Conservation (phyloP, 2,888 invertebrate species). For the Ormyrus rosae region DNA sequence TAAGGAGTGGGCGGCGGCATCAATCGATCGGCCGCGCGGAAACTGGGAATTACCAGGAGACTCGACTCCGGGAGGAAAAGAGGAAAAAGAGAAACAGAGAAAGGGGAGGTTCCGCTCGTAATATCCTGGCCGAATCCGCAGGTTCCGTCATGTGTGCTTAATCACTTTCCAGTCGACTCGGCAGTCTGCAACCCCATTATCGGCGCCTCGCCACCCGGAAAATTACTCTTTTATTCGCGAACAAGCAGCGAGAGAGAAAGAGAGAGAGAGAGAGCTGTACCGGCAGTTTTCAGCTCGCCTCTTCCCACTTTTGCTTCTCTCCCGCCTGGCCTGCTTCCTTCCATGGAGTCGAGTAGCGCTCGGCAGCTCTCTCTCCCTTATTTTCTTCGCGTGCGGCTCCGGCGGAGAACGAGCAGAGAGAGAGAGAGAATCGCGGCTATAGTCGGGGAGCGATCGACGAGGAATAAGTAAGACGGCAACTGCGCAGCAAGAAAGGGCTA, state of each 20-base stretch:
- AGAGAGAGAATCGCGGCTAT: too few relatives aligned
- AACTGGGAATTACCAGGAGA: background rate
- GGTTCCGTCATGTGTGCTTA: conserved; percentile 75
- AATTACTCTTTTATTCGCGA: conserved; percentile 75
- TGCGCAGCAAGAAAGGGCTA: conserved; percentile 30
- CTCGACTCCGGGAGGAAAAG: background rate
- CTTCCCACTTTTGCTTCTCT: conserved; percentile 56
- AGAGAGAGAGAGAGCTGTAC: conserved; percentile 57
- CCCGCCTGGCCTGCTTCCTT: conserved; percentile 35
- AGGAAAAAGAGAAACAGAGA: conserved; percentile 30
- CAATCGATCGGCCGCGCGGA: conserved; percentile 5
- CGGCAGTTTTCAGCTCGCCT: conserved; percentile 55
- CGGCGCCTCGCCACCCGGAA: conserved; percentile 75
- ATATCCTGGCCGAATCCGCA: conserved; percentile 74
- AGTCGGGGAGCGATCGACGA: conserved; percentile 28
- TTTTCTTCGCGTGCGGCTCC: conserved; percentile 34
- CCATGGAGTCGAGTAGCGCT: background rate
- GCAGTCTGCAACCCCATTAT: conserved; percentile 75
- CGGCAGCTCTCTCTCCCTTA: conserved; percentile 39
- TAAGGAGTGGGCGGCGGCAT: background rate
- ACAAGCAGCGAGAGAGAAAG: conserved; percentile 66
- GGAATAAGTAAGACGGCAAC: conserved; percentile 29
- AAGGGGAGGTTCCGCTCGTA: conserved; percentile 56
- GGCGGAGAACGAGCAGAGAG: background rate
- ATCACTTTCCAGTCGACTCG: conserved; percentile 76